Conservation (phyloP, 2,888 invertebrate species). For the Caenorhabditis japonica region DNA sequence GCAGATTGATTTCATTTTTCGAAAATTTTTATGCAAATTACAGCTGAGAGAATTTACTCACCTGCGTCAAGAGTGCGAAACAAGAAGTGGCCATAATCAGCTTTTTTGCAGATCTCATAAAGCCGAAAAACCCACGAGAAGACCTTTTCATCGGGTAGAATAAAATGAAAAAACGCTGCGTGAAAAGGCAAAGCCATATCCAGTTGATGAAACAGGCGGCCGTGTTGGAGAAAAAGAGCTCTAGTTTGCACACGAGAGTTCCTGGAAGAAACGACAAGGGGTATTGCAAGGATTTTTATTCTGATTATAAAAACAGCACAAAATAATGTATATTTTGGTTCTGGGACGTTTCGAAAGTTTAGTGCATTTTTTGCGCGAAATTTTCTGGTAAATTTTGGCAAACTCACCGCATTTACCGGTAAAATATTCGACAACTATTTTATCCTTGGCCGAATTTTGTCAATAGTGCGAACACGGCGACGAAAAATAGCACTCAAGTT, state of each 20-base stretch:
- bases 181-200: slow-evolving; percentile 69
- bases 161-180: slow-evolving; percentile 67
- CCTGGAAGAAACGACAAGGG: slow-evolving; percentile 52
- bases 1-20: background rate
- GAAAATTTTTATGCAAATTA: slow-evolving; percentile 2
- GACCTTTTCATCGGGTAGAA: slow-evolving; percentile 68
- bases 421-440: too few relatives aligned
- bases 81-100: slow-evolving; percentile 62
- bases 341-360: too few relatives aligned
- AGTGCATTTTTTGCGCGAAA: too few relatives aligned
- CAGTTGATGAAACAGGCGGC: slow-evolving; percentile 70
- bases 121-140: slow-evolving; percentile 55
- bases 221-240: slow-evolving; percentile 68
- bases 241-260: slow-evolving; percentile 66
- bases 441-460: too few relatives aligned
- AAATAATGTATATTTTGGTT: too few relatives aligned
- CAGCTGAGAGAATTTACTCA: slow-evolving; percentile 18
- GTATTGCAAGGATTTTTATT: background rate
- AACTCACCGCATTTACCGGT: too few relatives aligned
- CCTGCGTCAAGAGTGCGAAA: slow-evolving; percentile 68
- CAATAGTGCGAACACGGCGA: too few relatives aligned
- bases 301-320: background rate
- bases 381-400: too few relatives aligned
- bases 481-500: too few relatives aligned
- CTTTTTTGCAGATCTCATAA: slow-evolving; percentile 59